Conservation (phyloP, 2,888 invertebrate genomes). For the Pasiphila rectangulata region DNA sequence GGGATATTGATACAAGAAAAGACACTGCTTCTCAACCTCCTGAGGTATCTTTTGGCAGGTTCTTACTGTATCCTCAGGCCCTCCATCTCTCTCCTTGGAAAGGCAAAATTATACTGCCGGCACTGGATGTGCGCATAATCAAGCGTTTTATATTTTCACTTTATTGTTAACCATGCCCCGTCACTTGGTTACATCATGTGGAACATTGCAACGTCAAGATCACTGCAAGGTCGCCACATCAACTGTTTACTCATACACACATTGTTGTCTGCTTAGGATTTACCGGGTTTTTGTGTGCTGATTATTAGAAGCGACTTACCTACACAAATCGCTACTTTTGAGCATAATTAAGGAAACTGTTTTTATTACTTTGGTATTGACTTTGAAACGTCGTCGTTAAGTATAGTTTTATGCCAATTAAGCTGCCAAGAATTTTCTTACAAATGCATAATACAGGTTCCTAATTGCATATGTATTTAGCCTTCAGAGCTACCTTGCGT, state of each 20-base stretch:
- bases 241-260: too few relatives aligned
- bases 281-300: conserved; percentile 12
- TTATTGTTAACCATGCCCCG: too few relatives aligned
- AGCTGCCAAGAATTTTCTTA: background rate
- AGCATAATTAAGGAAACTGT: conserved; percentile 20
- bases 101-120: too few relatives aligned
- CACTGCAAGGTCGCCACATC: conserved; percentile 19
- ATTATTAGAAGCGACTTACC: conserved; percentile 12
- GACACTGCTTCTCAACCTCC: too few relatives aligned
- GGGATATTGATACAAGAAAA: too few relatives aligned
- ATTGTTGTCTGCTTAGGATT: conserved; percentile 25
- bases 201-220: conserved; percentile 14
- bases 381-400: conserved; percentile 14
- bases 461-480: too few relatives aligned
- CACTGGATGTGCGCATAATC: background rate
- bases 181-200: background rate
- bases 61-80: too few relatives aligned
- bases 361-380: conserved; percentile 18
- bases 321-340: conserved; percentile 18
- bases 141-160: too few relatives aligned
- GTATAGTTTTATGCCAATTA: conserved; percentile 6
- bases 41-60: too few relatives aligned
- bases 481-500: too few relatives aligned
- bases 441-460: background rate
- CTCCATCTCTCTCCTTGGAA: too few relatives aligned